Base-by-base conservation (phyloP, 2,888 invertebrate species). In the Hirtodrosophila duncani region DNA sequence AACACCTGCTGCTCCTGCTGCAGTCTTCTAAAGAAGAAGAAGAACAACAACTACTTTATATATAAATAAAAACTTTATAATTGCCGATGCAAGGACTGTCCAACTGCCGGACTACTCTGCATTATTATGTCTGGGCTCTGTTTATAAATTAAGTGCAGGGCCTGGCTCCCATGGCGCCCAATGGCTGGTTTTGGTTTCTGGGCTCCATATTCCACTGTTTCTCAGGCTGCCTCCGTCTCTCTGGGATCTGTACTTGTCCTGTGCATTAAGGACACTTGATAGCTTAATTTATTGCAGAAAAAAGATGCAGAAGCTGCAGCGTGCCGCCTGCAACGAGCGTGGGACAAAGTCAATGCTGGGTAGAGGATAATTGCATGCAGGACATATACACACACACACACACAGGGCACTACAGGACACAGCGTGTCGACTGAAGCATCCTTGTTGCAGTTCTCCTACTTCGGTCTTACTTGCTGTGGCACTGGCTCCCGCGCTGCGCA, bases 221-320 rank as follows among this genome's bases (percentile, higher is more conserved):
- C n/a, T n/a, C n/a, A n/a, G n/a, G n/a, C n/a, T n/a, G n/a, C 16
- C 9, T n/a, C 17, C 8, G 9, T 23, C n/a, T 3, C 8, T 16
- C n/a, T 8, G 16, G 14, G 10, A n/a, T n/a, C n/a, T n/a, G n/a
- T 60, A 56, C 53, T 44, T 50, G 49, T 60, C 46, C 43, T 70
- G 75, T 79, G 63, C 77, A 77, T 79, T 77, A 75, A 78, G 77
- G 77, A 78, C 81, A 78, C 80, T 78, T 81, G 77, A 78, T 78
- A 78, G 80, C 77, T 81, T 78, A 75, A 78, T 78, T 78, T 81
- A 77, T 77, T 71, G 71, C 80, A 38, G 67, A 63, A 69, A 51
- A 41, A 63, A 66, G 69, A 68, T 57, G 70, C 81, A 77, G 74
- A 63, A 61, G n/a, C n/a, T n/a, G n/a, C n/a, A n/a, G n/a, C n/a